phyloP scores from a whole-genome alignment of 2,113 vertebrate species.

The Globicephala melas region DNA sequence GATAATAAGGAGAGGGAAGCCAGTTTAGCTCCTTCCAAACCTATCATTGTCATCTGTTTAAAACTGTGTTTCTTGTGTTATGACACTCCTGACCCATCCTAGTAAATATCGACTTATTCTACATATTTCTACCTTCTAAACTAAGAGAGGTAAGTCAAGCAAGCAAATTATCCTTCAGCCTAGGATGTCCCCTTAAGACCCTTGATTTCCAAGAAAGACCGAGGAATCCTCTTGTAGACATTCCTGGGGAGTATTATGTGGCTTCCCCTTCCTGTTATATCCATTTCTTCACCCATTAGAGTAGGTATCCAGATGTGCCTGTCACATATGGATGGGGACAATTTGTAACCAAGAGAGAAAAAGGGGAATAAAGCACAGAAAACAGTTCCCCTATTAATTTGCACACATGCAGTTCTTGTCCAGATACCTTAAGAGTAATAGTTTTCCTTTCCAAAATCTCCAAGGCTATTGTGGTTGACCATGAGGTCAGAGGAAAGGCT shows the following conservation, averaged over 20 bases:
- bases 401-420: conserved; percentile 71
- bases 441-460: conserved; percentile 69
- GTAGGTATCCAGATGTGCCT: conserved; percentile 80
- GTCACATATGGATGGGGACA: conserved; percentile 61
- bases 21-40: background rate
- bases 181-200: conserved; percentile 41
- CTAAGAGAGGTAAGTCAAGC: background rate
- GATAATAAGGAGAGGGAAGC: background rate
- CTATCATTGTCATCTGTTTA: background rate
- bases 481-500: conserved; percentile 72
- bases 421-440: conserved; percentile 76
- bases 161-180: conserved; percentile 10
- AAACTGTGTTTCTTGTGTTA: background rate
- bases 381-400: conserved; percentile 75
- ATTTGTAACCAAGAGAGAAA: conserved; percentile 74
- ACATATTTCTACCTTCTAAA: conserved; percentile 28
- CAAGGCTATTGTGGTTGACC: conserved; percentile 71
- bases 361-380: conserved; percentile 53
- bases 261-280: conserved; percentile 73
- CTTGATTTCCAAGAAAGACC: conserved; percentile 30
- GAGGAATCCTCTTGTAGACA: conserved; percentile 4
- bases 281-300: conserved; percentile 75
- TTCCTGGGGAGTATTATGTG: conserved; percentile 70
- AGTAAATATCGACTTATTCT: background rate
- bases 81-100: background rate